Evolutionary conservation across 2,888 invertebrate species (phyloP).

Genomic region (Scaptomyza tumidula): DNA sequence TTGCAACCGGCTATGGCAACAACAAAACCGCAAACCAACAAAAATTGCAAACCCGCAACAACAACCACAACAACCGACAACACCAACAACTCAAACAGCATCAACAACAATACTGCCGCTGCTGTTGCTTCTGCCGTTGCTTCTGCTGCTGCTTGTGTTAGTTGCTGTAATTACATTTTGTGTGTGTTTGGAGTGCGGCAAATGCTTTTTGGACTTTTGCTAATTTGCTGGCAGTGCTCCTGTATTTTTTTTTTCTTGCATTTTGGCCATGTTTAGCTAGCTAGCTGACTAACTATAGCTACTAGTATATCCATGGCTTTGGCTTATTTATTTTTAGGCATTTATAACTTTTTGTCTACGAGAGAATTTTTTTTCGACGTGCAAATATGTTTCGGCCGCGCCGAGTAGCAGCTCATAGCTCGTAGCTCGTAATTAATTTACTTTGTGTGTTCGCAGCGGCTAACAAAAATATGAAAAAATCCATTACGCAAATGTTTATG

Average conservation of each 20-base stretch:
- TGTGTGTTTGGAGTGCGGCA: constrained; percentile 55
- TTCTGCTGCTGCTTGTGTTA: constrained; percentile 37
- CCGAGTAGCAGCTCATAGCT: constrained; percentile 47
- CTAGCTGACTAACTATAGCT: constrained; percentile 2
- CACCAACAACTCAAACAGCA: constrained; percentile 37
- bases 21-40: constrained; percentile 54
- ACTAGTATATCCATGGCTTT: constrained; percentile 43
- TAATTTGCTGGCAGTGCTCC: constrained; percentile 77
- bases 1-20: constrained; percentile 59
- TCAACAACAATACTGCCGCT: constrained; percentile 36
- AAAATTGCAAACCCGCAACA: constrained; percentile 37
- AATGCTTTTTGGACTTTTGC: constrained; percentile 69
- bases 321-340: constrained; percentile 71
- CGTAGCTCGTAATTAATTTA: constrained; percentile 76
- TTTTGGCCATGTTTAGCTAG: constrained; percentile 59
- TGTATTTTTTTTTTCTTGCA: constrained; percentile 53
- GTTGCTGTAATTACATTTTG: constrained; percentile 76
- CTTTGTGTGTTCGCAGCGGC: constrained; percentile 76
- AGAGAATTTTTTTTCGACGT: constrained; percentile 62
- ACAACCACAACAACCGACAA: constrained; percentile 7
- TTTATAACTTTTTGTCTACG: constrained; percentile 64
- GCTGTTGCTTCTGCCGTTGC: constrained; percentile 9
- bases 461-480: constrained; percentile 78
- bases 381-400: constrained; percentile 54
- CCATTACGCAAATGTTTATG: constrained; percentile 81